Evolutionary conservation across 2,888 invertebrate species (phyloP).

Genomic region (Salticus scenicus): DNA sequence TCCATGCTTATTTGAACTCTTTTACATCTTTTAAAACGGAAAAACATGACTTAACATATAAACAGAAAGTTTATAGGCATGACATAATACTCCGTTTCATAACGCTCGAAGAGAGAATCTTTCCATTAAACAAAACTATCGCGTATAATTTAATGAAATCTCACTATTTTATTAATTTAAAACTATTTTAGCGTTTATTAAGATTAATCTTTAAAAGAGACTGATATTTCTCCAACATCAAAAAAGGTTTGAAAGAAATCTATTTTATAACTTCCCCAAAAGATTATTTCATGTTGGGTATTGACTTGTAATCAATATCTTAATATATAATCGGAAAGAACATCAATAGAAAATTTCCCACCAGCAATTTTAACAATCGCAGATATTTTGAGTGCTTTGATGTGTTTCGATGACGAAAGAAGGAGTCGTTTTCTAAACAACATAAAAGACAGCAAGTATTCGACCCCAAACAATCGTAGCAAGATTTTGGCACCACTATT

Average conservation of each 20-base stretch:
- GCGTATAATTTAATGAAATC: no score
- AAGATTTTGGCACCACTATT: slow-evolving; percentile 49
- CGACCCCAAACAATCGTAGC: slow-evolving; percentile 59
- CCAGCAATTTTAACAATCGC: slow-evolving; percentile 6
- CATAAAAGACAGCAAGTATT: slow-evolving; percentile 15
- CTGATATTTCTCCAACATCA: no score
- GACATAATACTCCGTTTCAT: no score
- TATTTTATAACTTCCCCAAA: neutral
- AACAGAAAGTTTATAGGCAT: no score
- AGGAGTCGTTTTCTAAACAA: slow-evolving; percentile 51
- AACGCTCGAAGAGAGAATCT: no score
- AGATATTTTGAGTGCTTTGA: slow-evolving; percentile 29
- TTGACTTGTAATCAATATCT: neutral
- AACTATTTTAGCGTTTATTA: no score
- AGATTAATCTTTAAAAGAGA: no score
- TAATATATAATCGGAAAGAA: neutral
- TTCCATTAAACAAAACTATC: no score
- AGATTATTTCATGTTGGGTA: neutral
- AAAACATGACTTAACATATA: no score
- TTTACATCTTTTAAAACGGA: no score
- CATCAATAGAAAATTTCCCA: neutral
- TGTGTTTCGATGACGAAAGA: slow-evolving; percentile 35
- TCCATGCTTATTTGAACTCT: no score
- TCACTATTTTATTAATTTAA: no score
- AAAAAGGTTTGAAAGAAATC: neutral